Conservation (phyloP, 1,140 invertebrate genomes). For the Drosophila repleta region DNA sequence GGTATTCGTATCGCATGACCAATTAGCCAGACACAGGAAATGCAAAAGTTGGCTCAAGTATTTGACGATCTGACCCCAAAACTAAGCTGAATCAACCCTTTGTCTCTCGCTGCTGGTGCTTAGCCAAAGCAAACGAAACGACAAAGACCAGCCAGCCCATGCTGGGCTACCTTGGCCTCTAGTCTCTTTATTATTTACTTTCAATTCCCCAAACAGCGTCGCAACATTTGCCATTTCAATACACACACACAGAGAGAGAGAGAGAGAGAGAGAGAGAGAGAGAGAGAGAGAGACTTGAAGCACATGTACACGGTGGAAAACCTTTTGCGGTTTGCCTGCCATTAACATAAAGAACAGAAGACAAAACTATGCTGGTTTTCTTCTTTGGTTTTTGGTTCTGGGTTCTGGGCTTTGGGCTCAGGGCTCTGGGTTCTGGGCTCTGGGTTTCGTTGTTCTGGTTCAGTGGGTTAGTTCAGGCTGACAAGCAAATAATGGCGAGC, state of each 20-base stretch:
- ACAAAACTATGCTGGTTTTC: conserved; percentile 33
- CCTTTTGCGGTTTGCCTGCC: conserved; percentile 38
- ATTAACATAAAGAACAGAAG: conserved; percentile 42
- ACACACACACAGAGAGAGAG: neutral
- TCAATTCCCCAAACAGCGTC: conserved; percentile 70
- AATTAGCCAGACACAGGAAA: conserved; percentile 55
- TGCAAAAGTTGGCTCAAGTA: conserved; percentile 25
- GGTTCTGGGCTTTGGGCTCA: too few relatives aligned
- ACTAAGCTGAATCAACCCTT: conserved; percentile 38
- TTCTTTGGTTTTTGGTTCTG: too few relatives aligned
- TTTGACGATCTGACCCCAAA: conserved; percentile 32
- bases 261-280: too few relatives aligned
- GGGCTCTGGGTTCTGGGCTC: too few relatives aligned
- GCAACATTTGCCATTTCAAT: conserved; percentile 61
- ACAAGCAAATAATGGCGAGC: conserved; percentile 28
- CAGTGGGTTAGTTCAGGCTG: neutral
- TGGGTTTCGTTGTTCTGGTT: neutral
- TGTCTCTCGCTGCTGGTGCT: neutral
- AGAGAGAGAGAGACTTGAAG: too few relatives aligned
- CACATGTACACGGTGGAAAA: neutral
- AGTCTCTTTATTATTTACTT: conserved; percentile 63
- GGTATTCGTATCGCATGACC: conserved; percentile 63
- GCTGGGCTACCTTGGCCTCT: neutral
- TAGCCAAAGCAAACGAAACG: conserved; percentile 1
- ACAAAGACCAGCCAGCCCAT: too few relatives aligned